Percentiles rank a stretch among this genome's conserved stretches.
Evolutionary conservation across 2,113 vertebrate genomes (phyloP).

Genomic region (Sorex fumeus): DNA sequence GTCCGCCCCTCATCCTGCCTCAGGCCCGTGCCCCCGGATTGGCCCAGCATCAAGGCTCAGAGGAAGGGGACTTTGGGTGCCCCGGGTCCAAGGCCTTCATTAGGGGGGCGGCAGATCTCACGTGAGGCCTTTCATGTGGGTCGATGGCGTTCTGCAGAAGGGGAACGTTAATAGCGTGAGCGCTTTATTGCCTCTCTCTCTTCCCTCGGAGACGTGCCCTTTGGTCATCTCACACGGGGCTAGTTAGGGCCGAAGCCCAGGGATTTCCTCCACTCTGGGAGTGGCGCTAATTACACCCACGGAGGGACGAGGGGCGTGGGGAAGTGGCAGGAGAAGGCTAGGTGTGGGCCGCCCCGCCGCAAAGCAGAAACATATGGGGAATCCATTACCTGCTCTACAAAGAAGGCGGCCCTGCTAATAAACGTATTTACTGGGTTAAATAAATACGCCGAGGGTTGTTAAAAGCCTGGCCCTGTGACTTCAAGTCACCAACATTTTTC

Average conservation of each 20-base stretch:
- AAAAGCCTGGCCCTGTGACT: constrained; percentile 87
- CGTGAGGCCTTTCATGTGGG: constrained; percentile 91
- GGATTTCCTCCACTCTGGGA: constrained; percentile 94
- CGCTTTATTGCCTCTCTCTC: constrained; percentile 93
- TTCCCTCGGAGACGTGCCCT: constrained; percentile 91
- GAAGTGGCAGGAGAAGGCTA: constrained; percentile 88
- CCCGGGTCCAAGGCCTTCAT: constrained; percentile 91
- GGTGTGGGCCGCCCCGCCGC: constrained; percentile 88
- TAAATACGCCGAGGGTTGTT: constrained; percentile 90
- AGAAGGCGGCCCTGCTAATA: constrained; percentile 90
- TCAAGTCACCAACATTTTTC: constrained; percentile 89
- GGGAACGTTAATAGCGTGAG: constrained; percentile 95
- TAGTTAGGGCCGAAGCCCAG: constrained; percentile 90
- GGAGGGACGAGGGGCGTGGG: constrained; percentile 80
- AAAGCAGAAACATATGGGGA: constrained; percentile 92
- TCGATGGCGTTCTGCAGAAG: constrained; percentile 90
- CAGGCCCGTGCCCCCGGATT: constrained; percentile 86
- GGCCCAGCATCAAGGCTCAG: constrained; percentile 92
- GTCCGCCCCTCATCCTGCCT: background rate
- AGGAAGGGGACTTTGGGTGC: constrained; percentile 88
- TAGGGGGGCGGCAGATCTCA: constrained; percentile 91
- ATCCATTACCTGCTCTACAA: constrained; percentile 92
- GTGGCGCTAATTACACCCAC: constrained; percentile 87
- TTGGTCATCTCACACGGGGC: constrained; percentile 86
- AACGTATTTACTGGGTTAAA: constrained; percentile 92